Conservation (phyloP, 1,140 invertebrate species). For the Bombus balteatus region DNA sequence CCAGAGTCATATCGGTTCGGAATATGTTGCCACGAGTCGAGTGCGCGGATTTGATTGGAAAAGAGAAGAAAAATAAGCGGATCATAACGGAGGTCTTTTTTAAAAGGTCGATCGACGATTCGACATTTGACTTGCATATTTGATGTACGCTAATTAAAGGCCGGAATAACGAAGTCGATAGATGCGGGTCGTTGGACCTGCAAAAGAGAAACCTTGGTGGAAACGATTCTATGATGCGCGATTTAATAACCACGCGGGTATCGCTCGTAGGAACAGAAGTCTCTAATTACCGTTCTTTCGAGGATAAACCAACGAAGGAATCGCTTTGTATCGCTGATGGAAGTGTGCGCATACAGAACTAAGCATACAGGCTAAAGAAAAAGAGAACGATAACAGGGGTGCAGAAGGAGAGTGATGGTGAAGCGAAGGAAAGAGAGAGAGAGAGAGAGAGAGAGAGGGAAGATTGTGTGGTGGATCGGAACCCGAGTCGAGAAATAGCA, state of each 20-base stretch:
- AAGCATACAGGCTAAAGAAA: neutral
- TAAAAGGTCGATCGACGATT: neutral
- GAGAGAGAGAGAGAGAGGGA: too few relatives aligned
- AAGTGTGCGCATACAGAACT: neutral
- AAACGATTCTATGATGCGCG: conserved; percentile 11
- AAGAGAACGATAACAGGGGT: neutral
- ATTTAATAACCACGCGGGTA: conserved; percentile 32
- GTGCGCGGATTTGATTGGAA: conserved; percentile 23
- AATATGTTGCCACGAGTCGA: conserved; percentile 26
- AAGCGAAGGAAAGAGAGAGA: neutral
- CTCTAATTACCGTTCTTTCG: conserved; percentile 43
- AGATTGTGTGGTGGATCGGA: conserved; percentile 25
- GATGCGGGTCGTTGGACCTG: neutral
- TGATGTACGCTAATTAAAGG: conserved; percentile 31
- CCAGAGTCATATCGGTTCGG: neutral
- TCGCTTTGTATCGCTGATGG: conserved; percentile 2
- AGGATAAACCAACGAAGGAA: neutral
- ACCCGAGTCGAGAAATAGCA: conserved; percentile 57
- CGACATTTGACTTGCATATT: conserved; percentile 19
- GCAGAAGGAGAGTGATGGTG: neutral
- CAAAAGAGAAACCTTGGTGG: neutral
- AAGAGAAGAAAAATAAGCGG: neutral
- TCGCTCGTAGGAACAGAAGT: neutral
- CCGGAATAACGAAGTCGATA: neutral
- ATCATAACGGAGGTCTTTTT: neutral